phyloP scores from a whole-genome alignment of 2,113 vertebrate genomes.

The Anoplopoma fimbria region DNA sequence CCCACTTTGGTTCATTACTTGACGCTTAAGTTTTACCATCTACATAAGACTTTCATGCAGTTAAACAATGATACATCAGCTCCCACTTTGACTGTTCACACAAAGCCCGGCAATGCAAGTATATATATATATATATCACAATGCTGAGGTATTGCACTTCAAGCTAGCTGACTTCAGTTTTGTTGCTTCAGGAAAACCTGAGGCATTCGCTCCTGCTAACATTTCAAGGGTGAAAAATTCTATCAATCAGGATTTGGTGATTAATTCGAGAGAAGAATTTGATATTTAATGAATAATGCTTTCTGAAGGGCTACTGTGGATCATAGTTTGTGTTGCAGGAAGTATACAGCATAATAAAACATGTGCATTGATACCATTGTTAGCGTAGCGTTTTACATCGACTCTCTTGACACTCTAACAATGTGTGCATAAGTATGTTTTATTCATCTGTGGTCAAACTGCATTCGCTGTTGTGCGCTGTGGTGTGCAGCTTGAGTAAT shows the following conservation, averaged over 20 bases:
- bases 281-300: not conserved
- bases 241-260: not conserved
- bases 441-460: conserved; percentile 6
- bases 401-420: conserved; percentile 25
- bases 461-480: conserved; percentile 1
- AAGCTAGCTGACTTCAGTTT: not conserved
- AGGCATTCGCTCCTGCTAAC: not conserved
- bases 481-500: not conserved
- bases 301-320: conserved; percentile 32
- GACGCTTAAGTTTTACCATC: not conserved
- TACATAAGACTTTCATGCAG: conserved; percentile 5
- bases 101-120: too few species aligned
- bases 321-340: conserved; percentile 11
- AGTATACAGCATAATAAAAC: not conserved
- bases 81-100: not conserved
- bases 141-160: conserved; percentile 9
- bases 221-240: not conserved
- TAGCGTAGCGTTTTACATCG: conserved; percentile 34
- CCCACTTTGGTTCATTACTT: conserved; percentile 15
- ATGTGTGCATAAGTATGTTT: conserved; percentile 30
- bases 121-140: too few species aligned
- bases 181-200: not conserved
- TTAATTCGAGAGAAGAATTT: conserved; percentile 4
- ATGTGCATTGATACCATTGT: conserved; percentile 42
- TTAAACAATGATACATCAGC: not conserved